These are phyloP conservation scores for Priocnemis perturbator DNA, from an alignment of 2,888 invertebrate genomes.

Conservation along the genomic window DNA sequence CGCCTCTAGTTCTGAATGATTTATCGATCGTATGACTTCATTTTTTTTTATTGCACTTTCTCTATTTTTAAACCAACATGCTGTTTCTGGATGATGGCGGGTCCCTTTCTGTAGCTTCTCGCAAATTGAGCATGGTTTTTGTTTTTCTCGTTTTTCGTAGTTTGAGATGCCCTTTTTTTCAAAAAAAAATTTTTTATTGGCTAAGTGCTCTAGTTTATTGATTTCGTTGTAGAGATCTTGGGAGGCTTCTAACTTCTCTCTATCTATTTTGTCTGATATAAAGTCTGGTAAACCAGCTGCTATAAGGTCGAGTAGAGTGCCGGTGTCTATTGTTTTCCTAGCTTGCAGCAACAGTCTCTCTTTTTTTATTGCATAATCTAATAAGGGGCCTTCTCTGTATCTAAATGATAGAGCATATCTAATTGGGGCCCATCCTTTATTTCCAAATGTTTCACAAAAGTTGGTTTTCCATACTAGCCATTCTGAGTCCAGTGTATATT, in stretches of 20 bases:
- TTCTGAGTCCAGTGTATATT: not conserved
- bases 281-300: constrained; percentile 52
- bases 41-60: not conserved
- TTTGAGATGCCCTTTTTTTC: constrained; percentile 10
- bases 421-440: constrained; percentile 51
- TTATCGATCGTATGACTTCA: no score
- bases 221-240: constrained; percentile 33
- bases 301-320: constrained; percentile 41
- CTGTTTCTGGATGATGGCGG: constrained; percentile 36
- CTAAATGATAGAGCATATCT: no score
- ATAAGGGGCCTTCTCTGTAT: no score
- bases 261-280: constrained; percentile 44
- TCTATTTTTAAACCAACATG: constrained; percentile 44
- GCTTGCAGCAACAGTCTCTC: constrained; percentile 50
- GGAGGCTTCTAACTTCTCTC: constrained; percentile 24
- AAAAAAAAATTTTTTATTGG: constrained; percentile 13
- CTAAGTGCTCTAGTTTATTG: constrained; percentile 38
- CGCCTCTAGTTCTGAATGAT: constrained; percentile 33
- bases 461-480: constrained; percentile 2
- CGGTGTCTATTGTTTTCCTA: constrained; percentile 43
- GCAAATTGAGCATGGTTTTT: constrained; percentile 48
- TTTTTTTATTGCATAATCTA: no score
- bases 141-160: constrained; percentile 35
- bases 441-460: constrained; percentile 35
- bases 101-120: constrained; percentile 50